These are phyloP conservation scores for Malurus splendens DNA, from an alignment of 2,797 vertebrate species.

Conservation along the genomic window DNA sequence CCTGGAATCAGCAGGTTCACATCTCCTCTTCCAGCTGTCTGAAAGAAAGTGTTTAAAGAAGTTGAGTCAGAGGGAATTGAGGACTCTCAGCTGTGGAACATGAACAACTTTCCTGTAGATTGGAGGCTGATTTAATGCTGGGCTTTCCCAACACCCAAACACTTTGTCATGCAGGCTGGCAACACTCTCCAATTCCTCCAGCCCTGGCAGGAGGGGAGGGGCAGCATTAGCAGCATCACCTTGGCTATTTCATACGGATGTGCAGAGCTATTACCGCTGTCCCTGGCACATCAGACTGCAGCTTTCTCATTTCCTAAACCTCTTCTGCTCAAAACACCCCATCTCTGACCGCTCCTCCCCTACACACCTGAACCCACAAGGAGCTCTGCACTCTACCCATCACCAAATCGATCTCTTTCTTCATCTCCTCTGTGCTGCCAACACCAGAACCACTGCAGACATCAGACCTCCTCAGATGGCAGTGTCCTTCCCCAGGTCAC, in stretches of 20 bases:
- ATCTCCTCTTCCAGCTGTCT: conserved; percentile 18
- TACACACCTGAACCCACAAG: neutral
- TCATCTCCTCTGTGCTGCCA: neutral
- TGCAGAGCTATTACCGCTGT: neutral
- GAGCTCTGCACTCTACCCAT: neutral
- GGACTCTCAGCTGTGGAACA: neutral
- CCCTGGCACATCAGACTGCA: neutral
- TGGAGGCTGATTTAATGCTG: neutral
- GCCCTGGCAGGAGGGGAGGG: neutral
- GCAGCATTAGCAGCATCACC: neutral
- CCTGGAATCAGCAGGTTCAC: conserved; percentile 34
- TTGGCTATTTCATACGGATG: neutral
- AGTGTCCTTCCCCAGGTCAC: neutral
- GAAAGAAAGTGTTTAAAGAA: conserved; percentile 20
- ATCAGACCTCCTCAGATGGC: accelerated
- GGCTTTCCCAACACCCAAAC: neutral
- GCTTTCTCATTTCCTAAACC: neutral
- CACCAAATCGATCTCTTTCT: neutral
- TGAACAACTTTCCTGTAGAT: neutral
- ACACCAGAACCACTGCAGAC: neutral
- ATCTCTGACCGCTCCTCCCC: neutral
- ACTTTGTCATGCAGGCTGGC: neutral
- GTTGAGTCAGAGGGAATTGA: neutral
- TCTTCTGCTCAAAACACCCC: neutral
- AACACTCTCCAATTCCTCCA: neutral